These are phyloP conservation scores for Colletes collaris DNA, from an alignment of 2,888 invertebrate genomes.

Conservation along the genomic window DNA sequence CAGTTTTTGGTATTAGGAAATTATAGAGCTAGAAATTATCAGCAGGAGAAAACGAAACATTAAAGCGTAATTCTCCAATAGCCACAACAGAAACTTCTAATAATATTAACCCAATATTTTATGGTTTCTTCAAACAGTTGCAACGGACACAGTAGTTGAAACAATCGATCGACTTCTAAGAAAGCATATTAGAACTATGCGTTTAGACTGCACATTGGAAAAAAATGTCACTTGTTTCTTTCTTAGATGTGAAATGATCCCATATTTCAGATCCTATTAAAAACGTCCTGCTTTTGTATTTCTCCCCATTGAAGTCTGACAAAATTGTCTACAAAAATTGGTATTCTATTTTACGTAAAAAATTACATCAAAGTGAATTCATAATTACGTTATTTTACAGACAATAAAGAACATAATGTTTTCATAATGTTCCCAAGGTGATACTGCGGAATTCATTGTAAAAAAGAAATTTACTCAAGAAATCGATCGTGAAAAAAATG, in stretches of 20 bases:
- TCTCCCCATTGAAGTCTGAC: too few relatives aligned
- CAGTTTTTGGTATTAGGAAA: background rate
- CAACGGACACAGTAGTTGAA: constrained; percentile 21
- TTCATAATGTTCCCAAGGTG: too few relatives aligned
- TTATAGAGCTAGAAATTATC: background rate
- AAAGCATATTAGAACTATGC: background rate
- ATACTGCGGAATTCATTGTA: too few relatives aligned
- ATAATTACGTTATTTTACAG: too few relatives aligned
- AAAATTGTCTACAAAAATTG: too few relatives aligned
- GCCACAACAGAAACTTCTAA: constrained; percentile 34
- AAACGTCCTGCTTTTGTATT: background rate
- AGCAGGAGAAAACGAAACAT: background rate
- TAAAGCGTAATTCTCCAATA: constrained; percentile 9
- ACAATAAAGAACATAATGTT: too few relatives aligned
- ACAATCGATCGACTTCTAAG: constrained; percentile 33
- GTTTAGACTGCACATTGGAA: background rate
- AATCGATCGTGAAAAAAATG: too few relatives aligned
- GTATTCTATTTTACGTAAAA: too few relatives aligned
- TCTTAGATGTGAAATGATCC: background rate
- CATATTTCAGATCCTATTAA: constrained; percentile 16
- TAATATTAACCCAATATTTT: constrained; percentile 53
- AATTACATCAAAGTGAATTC: too few relatives aligned
- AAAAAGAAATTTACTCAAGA: too few relatives aligned
- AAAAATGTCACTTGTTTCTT: constrained; percentile 9
- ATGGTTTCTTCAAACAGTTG: constrained; percentile 46